Base-by-base conservation (phyloP, 2,888 invertebrate species). In the Lymantria monacha region DNA sequence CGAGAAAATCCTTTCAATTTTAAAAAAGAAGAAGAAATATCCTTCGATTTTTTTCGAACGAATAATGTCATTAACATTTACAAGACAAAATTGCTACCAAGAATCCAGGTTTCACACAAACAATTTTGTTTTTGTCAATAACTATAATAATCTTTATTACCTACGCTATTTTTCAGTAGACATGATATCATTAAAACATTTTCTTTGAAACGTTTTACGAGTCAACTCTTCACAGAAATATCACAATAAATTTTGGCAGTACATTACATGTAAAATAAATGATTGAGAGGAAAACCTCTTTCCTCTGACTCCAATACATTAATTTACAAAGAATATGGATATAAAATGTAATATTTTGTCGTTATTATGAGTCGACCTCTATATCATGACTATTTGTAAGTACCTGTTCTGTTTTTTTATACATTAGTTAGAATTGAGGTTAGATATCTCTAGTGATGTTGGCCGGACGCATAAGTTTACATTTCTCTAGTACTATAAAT, bases 121-220 rank as follows among this genome's bases (percentile, higher is more conserved):
- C 33, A 46, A 41, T 12, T 33, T 30, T 36, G n/a, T 47, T 47
- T 42, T 38, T 37, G 38, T 31, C 30, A n/a, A n/a, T n/a, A n/a
- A n/a, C n/a, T n/a, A n/a, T n/a, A 41, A 9, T 44, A 31, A 51
- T 57, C 40, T 58, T 60, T 49, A 63, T 57, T 51, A 58, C 44
- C 44, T 55, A 63, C 49, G 46, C 52, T 58, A 55, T 63, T 50
- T 64, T 60, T 55, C 59, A 67, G 41, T 62, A 9, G 58, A 62
- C 62, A 63, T 61, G 60, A 52, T 67, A 57, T 59, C 69, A 63
- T 69, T 62, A 69, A 60, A 59, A 50, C n/a, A n/a, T 55, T 59
- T 76, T 75, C 74, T 59, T 55, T 59, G 74, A 74, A 74, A 47
- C 44, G 41, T n/a, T 64, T 70, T 64, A 70, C 51, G 62, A 63